Conservation (phyloP, 2,113 vertebrate species). For the Cichladusa arquata region DNA sequence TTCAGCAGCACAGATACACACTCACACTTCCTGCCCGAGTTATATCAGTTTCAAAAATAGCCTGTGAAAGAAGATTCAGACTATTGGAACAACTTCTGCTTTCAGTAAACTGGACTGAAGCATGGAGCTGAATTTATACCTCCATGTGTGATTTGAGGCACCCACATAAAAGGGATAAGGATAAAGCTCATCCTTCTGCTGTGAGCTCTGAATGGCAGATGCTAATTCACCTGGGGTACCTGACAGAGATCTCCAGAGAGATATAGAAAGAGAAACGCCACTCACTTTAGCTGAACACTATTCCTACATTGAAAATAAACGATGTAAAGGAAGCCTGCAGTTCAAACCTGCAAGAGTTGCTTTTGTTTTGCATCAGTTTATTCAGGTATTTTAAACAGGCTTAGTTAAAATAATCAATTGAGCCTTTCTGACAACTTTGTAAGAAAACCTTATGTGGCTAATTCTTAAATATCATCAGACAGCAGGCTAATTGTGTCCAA, state of each 20-base stretch:
- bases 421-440: slow-evolving; percentile 19
- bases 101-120: background rate
- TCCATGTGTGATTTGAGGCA: background rate
- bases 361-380: slow-evolving; percentile 11
- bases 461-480: slow-evolving; percentile 64
- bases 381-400: background rate
- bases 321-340: background rate
- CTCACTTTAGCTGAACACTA: background rate
- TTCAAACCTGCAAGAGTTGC: background rate
- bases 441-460: background rate
- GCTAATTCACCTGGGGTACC: background rate
- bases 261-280: background rate
- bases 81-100: background rate
- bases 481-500: slow-evolving; percentile 61
- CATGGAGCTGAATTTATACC: background rate
- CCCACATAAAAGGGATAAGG: background rate
- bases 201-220: background rate
- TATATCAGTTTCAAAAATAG: slow-evolving; percentile 15
- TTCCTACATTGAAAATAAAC: background rate
- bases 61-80: background rate
- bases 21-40: background rate
- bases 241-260: background rate
- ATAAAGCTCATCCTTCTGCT: background rate
- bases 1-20: background rate
- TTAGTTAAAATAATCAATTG: background rate